A percentile compares a stretch with the other conserved stretches of the same genome.
These are phyloP conservation scores for Coenonympha arcania DNA, from an alignment of 2,888 invertebrate species.

Conservation along the genomic window DNA sequence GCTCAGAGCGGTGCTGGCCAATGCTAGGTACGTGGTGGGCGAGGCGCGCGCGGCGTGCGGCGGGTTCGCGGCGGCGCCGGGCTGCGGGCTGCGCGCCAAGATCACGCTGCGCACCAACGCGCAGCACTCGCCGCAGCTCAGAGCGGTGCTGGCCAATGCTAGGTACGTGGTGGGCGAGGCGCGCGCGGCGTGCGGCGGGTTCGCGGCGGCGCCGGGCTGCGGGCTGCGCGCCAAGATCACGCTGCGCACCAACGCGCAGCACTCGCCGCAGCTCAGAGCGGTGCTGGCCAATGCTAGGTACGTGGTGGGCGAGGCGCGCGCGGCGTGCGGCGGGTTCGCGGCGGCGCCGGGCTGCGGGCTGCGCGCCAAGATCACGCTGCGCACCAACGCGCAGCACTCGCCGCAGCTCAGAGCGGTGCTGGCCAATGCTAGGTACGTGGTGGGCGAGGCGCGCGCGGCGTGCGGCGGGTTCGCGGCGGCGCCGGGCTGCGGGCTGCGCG, in stretches of 20 bases:
- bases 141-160: conserved; percentile 35
- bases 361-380: conserved; percentile 33
- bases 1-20: conserved; percentile 32
- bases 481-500: conserved; percentile 90
- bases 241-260: conserved; percentile 14
- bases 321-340: conserved; percentile 83
- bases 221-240: conserved; percentile 75
- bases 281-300: conserved; percentile 42
- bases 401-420: conserved; percentile 26
- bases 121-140: conserved; percentile 15
- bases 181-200: conserved; percentile 79
- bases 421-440: conserved; percentile 41
- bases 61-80: conserved; percentile 89
- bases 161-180: conserved; percentile 59
- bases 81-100: conserved; percentile 83
- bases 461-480: conserved; percentile 86
- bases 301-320: conserved; percentile 65
- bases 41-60: conserved; percentile 77
- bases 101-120: conserved; percentile 9
- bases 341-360: conserved; percentile 95
- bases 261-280: conserved; percentile 16
- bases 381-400: conserved; percentile 13
- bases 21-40: conserved; percentile 41
- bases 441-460: conserved; percentile 76
- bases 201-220: conserved; percentile 92